Evolutionary conservation across 30 jellyfish, hydroid and myxozoan species (phyloP).

Genomic region (Turritopsis rubra): DNA sequence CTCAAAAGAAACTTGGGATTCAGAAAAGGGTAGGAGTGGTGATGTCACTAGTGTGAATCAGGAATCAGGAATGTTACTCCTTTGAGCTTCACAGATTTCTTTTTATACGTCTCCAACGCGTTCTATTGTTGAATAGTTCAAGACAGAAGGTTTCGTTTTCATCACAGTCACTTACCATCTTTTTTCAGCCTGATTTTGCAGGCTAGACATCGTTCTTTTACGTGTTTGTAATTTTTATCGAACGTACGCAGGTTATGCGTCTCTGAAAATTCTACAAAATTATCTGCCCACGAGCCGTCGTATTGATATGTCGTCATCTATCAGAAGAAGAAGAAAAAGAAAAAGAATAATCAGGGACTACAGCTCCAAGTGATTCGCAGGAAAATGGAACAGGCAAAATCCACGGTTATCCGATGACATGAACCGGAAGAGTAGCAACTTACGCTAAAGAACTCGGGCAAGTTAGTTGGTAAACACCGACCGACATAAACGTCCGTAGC

Average conservation of each 20-base stretch:
- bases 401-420: not conserved
- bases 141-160: too few species aligned
- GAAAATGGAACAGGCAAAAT: not conserved
- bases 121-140: too few species aligned
- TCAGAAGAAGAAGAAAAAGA: not conserved
- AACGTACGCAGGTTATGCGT: conserved; percentile 18
- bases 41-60: too few species aligned
- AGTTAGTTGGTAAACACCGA: conserved; percentile 67
- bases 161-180: not conserved
- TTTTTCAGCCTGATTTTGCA: not conserved
- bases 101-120: too few species aligned
- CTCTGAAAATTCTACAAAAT: conserved; percentile 36
- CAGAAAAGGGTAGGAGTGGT: too few species aligned
- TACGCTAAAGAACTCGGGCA: conserved; percentile 80
- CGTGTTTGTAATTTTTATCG: conserved; percentile 26
- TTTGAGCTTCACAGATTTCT: too few species aligned
- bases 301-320: conserved; percentile 57
- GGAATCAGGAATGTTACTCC: too few species aligned
- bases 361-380: not conserved
- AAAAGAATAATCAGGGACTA: too few species aligned
- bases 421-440: not conserved
- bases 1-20: too few species aligned
- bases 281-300: conserved; percentile 84
- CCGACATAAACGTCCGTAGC: conserved; percentile 58
- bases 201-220: conserved; percentile 39